These are phyloP conservation scores for Macrostomum lignano DNA, from an alignment of 1,140 invertebrate species.

Conservation along the genomic window DNA sequence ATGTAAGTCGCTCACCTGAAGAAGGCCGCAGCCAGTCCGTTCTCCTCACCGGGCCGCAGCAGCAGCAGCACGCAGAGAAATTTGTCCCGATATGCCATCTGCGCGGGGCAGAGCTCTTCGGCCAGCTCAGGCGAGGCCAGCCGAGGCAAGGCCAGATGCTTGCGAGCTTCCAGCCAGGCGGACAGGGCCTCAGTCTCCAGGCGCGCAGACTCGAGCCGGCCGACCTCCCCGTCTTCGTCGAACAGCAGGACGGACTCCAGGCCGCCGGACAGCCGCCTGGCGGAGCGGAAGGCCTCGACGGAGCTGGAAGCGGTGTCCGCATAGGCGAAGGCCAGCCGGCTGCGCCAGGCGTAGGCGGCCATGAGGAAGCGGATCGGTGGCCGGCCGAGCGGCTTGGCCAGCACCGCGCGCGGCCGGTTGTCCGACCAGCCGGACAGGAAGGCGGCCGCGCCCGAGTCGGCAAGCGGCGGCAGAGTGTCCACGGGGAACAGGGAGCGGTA, in stretches of 20 bases:
- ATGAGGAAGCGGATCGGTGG: conserved; percentile 53
- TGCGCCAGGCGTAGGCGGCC: conserved; percentile 52
- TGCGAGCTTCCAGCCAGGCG: conserved; percentile 43
- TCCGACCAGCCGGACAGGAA: conserved; percentile 60
- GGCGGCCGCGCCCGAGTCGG: background rate
- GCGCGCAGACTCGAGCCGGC: conserved; percentile 5
- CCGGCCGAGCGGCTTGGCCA: conserved; percentile 47
- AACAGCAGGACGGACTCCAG: too few species aligned
- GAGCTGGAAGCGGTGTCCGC: conserved; percentile 24
- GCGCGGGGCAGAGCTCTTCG: conserved; percentile 57
- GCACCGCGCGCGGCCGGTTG: conserved; percentile 56
- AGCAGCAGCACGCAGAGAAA: too few species aligned
- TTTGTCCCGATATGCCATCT: too few species aligned
- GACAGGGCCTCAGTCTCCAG: conserved; percentile 16
- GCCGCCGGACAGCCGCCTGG: conserved; percentile 38
- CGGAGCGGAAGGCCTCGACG: conserved; percentile 5
- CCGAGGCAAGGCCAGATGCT: conserved; percentile 54
- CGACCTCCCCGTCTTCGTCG: too few species aligned
- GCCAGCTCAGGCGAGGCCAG: conserved; percentile 56
- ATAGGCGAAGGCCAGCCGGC: conserved; percentile 58
- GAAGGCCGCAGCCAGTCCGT: too few species aligned
- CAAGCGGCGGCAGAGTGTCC: background rate
- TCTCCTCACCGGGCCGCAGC: too few species aligned
- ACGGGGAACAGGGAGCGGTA: conserved; percentile 15
- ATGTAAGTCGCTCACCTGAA: too few species aligned